Conservation (phyloP, 2,113 vertebrate genomes). For the Oenanthe oenanthe region DNA sequence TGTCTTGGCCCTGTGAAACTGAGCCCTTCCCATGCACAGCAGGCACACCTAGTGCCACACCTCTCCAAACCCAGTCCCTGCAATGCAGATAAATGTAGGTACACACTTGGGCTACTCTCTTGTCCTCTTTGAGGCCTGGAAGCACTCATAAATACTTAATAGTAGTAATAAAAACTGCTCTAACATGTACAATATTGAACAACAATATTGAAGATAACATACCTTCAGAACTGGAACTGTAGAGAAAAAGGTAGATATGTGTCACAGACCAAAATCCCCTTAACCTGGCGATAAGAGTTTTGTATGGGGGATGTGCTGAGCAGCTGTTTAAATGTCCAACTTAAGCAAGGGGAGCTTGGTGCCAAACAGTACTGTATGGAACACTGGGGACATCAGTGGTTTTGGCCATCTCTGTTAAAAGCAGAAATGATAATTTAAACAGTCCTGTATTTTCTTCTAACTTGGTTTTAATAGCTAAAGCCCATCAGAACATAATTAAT, state of each 20-base stretch:
- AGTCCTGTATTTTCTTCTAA: neutral
- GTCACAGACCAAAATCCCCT: neutral
- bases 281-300: neutral
- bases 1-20: rapidly evolving
- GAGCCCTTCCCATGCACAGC: neutral
- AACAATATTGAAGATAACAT: neutral
- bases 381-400: neutral
- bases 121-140: neutral
- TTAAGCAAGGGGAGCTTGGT: neutral
- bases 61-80: neutral
- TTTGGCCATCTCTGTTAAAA: neutral
- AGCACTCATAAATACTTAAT: neutral
- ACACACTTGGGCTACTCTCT: no score
- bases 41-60: neutral
- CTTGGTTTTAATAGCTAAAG: neutral
- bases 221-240: neutral
- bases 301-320: neutral
- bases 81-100: neutral
- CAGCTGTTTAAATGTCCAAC: neutral
- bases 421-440: neutral
- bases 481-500: neutral
- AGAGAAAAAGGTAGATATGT: neutral
- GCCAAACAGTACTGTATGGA: neutral
- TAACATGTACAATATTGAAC: neutral
- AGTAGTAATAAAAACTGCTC: neutral